Percentiles rank a stretch among this genome's conserved stretches.
Evolutionary conservation across 2,888 invertebrate species (phyloP).

Genomic region (Drosophila suboccidentalis): DNA sequence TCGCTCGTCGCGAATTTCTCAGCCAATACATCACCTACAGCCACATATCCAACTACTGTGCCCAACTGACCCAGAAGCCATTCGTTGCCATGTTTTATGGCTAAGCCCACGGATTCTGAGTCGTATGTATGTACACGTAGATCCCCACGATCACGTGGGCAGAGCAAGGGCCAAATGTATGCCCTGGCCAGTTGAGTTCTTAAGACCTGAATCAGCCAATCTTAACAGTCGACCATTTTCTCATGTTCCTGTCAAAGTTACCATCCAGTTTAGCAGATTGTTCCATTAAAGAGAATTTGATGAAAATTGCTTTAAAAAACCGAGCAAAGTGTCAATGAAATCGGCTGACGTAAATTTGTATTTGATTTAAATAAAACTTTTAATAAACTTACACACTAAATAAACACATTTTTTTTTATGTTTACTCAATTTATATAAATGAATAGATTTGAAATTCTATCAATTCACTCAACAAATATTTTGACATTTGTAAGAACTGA

Average conservation of each 20-base stretch:
- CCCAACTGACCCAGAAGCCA: constrained; percentile 78
- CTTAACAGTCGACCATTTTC: background rate
- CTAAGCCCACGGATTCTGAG: constrained; percentile 48
- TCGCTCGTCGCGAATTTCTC: constrained; percentile 52
- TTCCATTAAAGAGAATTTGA: background rate
- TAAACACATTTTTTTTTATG: no score
- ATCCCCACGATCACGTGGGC: constrained; percentile 37
- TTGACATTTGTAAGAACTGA: no score
- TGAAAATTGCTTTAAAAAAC: no score
- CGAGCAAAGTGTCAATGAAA: no score
- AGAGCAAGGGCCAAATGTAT: constrained; percentile 13
- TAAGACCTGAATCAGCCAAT: background rate
- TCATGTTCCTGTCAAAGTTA: constrained; percentile 4
- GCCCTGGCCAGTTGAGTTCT: constrained; percentile 19
- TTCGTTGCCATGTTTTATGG: constrained; percentile 73
- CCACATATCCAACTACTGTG: constrained; percentile 66
- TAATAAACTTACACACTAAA: no score
- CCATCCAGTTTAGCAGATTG: background rate
- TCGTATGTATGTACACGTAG: background rate
- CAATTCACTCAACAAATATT: no score
- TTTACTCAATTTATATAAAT: no score
- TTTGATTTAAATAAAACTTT: no score
- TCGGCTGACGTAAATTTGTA: no score
- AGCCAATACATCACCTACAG: constrained; percentile 48
- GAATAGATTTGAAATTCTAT: no score